Base-by-base conservation (phyloP, 2,888 invertebrate species). In the Onthophagus sagittarius region DNA sequence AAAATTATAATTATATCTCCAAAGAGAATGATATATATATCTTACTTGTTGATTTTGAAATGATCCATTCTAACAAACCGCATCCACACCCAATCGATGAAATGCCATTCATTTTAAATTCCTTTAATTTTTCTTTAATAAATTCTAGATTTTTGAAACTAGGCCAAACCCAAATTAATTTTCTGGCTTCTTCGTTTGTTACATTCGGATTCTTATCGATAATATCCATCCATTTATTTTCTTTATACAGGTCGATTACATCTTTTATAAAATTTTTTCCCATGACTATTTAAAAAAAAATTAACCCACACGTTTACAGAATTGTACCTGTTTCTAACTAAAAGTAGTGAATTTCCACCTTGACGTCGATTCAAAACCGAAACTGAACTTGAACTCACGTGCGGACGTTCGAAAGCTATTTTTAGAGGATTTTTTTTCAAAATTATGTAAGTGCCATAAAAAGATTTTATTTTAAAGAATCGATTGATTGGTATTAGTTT, bases 1-100 rank as follows among this genome's bases (percentile, higher is more conserved):
- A 64, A 70, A 70, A 71, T n/a, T 53, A 15, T 73, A 63, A 62
- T 62, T 71, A 65, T 13, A 63, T 72, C 32, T 11, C 33, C 53
- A 53, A 5, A 33, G 32, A 14, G 70, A 69, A 64, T 33, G 13
- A 74, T 63, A n/a, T 33, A 72, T 53, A 6, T 33, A 74, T 75
- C 82, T 84, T 84, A 93, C 93, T 90, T 78, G 90, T 89, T 78
- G 89, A 89, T 83, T 89, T 85, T 64, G 86, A 85, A 69, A 95
- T 85, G 77, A 94, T 89, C 94, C 94, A 94, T 84, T 95, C 95
- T 33, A 95, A 85, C n/a, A 95, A 85, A 0, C 94, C 94, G 76
- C 91, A 91, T 11, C 95, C 94, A 82, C 94, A 94, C 0, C 94
- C 94, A 53, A 95, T 85, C 77, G 94, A 94, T 73, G 91, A 82